Base-by-base conservation (phyloP, 2,797 vertebrate genomes). In the Threskiornis aethiopicus region DNA sequence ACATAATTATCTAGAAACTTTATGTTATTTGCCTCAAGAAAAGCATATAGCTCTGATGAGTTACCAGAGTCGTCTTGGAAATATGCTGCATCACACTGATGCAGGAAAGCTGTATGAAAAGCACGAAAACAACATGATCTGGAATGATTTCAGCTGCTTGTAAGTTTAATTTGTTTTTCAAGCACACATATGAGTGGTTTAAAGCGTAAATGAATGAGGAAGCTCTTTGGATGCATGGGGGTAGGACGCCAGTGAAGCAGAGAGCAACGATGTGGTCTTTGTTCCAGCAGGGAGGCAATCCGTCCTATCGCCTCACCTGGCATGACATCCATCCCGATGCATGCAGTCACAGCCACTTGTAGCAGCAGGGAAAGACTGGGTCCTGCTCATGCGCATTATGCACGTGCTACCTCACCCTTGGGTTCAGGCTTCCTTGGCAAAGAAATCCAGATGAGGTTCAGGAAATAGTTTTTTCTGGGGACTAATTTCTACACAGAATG, bases 241-340 rank as follows among this genome's bases (percentile, higher is more conserved):
- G 4, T 49, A 25, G 41, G 47, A 78, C 0, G 6, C 8, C 11
- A 49, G 13, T 24, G 41, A 65, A 86, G 33, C n/a, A 77, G 61
- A 31, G 12, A 77, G 18, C 18, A 24, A 42, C 4, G 2, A 25
- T 7, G 42, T 0, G 5, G 11, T 33, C 44, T 67, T 57, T 61
- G 64, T 42, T 84, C 35, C 28, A 33, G 25, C 6, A 67, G 16
- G 14, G 16, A 31, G 2, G 3, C 58, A 8, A 55, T 31, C 29
- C 11, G 2, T 66, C 39, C 52, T 17, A 24, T 13, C 10, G 14
- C 11, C 11, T 8, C 33, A 18, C 16, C 28, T 37, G 33, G 7
- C 6, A 64, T 2, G 2, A 9, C 16, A 37, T 33, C 41, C 26
- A 21, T 46, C 10, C 10, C 0, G 0, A 35, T 29, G 75, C 10